Base-by-base conservation (phyloP, 1,140 invertebrate genomes). In the Gryon sp. region DNA sequence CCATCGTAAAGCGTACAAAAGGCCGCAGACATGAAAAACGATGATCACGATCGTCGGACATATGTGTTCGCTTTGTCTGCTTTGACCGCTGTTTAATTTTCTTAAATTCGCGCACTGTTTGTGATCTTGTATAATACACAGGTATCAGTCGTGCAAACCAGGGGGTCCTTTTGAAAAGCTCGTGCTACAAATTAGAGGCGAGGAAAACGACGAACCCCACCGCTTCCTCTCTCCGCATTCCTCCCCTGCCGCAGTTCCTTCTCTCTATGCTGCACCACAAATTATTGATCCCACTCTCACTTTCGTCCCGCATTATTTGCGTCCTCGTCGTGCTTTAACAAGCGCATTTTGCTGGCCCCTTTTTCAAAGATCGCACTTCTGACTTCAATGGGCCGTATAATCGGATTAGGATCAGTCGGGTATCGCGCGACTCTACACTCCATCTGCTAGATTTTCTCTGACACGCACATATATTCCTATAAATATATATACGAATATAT, bases 371-470 rank as follows among this genome's bases (percentile, higher is more conserved):
- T 88, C 86, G 84, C 85, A 88, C 87, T 89, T 85, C 80, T 82
- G 80, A 86, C 86, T 87, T 88, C 87, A 89, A 89, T 89, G 86
- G 86, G 78, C 81, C 82, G 83, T 86, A 84, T 89, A 88, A 88
- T 88, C 87, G 82, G 87, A 88, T 88, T 87, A 88, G 82, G 83
- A 84, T 84, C 80, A 69, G 76, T 57, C 60, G 66, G 68, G 65
- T 60, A 66, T 66, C 79, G 79, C 78, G 24, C 76, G 57, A 46
- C 75, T 59, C 63, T 45, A 80, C n/a, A n/a, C 82, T 86, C 80
- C 85, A 87, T 88, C 85, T 87, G 85, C 65, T 66, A 65, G 72
- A 77, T 80, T 78, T 81, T 38, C 45, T 69, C 59, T 41, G 46
- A 59, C 43, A 26, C 52, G 40, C 55, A 9, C 60, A n/a, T n/a